Evolutionary conservation across 2,113 vertebrate species (phyloP).

Genomic region (Hyperoodon ampullatus): DNA sequence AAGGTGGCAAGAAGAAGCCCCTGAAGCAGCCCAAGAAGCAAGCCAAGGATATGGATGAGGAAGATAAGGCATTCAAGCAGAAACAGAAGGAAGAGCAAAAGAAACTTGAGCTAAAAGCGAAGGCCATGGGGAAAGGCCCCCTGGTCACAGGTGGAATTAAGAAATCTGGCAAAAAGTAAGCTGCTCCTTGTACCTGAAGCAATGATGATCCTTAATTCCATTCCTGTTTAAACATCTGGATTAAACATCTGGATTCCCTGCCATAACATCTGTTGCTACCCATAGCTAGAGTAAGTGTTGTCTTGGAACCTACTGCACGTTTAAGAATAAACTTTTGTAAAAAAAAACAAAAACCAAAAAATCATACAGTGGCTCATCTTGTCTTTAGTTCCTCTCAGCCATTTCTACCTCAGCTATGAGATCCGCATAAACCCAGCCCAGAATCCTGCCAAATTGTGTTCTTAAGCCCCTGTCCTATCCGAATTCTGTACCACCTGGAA

Average conservation of each 20-base stretch:
- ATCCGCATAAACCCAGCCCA: background rate
- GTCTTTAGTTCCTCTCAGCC: background rate
- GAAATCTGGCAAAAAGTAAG: background rate
- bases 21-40: background rate
- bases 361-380: background rate
- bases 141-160: too few species aligned
- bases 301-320: background rate
- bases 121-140: background rate
- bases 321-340: background rate
- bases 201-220: background rate
- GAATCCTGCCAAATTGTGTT: background rate
- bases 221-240: background rate
- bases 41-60: background rate
- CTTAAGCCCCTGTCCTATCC: background rate
- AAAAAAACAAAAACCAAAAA: background rate
- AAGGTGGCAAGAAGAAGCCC: background rate
- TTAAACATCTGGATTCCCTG: background rate
- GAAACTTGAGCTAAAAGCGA: background rate
- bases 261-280: too few species aligned
- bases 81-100: background rate
- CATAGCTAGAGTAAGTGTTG: background rate
- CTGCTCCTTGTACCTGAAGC: background rate
- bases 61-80: background rate
- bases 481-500: background rate
- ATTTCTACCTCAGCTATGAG: background rate